Percentiles rank a stretch among this genome's conserved stretches.
Evolutionary conservation across 2,797 vertebrate species (phyloP).

Genomic region (Labroides dimidiatus): DNA sequence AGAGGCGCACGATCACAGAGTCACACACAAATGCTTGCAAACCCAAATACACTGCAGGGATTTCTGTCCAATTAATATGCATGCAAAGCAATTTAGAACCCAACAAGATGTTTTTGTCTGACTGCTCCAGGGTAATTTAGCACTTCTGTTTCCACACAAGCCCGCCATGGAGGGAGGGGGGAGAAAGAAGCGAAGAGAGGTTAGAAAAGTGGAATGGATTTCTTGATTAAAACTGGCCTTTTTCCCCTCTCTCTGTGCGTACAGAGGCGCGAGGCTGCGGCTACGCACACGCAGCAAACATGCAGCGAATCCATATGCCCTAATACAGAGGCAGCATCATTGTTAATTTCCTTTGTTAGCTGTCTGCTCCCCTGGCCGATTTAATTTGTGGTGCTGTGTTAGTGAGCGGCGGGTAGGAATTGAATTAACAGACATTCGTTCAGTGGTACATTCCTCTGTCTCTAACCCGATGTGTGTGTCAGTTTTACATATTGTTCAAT

Average conservation of each 20-base stretch:
- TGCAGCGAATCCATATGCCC: constrained; percentile 85
- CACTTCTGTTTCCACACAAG: constrained; percentile 82
- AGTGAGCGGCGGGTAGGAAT: constrained; percentile 77
- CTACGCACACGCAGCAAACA: constrained; percentile 78
- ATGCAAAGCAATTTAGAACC: constrained; percentile 88
- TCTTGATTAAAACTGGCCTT: constrained; percentile 88
- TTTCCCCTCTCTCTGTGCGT: constrained; percentile 67
- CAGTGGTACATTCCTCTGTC: constrained; percentile 71
- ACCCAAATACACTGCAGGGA: constrained; percentile 85
- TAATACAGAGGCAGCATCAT: constrained; percentile 85
- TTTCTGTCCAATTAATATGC: constrained; percentile 90
- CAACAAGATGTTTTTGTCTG: constrained; percentile 89
- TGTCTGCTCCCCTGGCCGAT: constrained; percentile 82
- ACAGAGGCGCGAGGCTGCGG: constrained; percentile 67
- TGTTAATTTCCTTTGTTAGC: constrained; percentile 89
- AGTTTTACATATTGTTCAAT: constrained; percentile 80
- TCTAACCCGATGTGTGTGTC: constrained; percentile 63
- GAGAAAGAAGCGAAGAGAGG: constrained; percentile 70
- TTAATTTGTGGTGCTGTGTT: constrained; percentile 88
- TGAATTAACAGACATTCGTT: constrained; percentile 83
- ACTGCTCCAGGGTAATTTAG: constrained; percentile 86
- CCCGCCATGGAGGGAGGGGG: constrained; percentile 70
- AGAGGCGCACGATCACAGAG: constrained; percentile 45
- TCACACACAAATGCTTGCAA: constrained; percentile 69
- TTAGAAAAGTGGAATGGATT: constrained; percentile 86